Evolutionary conservation across 1,140 invertebrate genomes (phyloP).

Genomic region (Hylaeus volcanicus): DNA sequence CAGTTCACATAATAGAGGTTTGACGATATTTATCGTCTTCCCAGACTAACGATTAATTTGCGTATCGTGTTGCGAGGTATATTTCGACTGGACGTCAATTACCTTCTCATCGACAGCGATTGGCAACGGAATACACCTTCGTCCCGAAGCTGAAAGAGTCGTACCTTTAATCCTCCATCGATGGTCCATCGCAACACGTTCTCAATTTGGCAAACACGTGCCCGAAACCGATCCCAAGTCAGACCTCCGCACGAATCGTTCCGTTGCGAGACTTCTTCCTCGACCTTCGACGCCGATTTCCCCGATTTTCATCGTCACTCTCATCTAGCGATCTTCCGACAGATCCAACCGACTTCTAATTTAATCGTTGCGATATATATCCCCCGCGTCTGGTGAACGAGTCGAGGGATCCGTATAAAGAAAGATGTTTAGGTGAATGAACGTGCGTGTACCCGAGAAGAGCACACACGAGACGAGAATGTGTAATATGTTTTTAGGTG

Average conservation of each 20-base stretch:
- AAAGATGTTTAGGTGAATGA: slow-evolving; percentile 34
- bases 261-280: neutral
- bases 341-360: slow-evolving; percentile 1
- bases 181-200: neutral
- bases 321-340: slow-evolving; percentile 19
- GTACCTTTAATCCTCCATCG: neutral
- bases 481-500: slow-evolving; percentile 39
- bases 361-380: slow-evolving; percentile 24
- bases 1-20: too few species aligned
- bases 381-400: slow-evolving; percentile 30
- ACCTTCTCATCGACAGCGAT: neutral
- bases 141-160: neutral
- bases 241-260: neutral
- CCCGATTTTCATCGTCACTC: slow-evolving; percentile 26
- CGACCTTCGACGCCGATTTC: slow-evolving; percentile 11
- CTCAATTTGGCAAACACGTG: too few species aligned
- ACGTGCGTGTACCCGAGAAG: slow-evolving; percentile 64
- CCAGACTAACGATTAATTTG: too few species aligned
- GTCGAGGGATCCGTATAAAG: slow-evolving; percentile 4
- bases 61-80: neutral
- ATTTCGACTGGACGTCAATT: neutral
- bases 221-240: neutral
- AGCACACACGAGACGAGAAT: slow-evolving; percentile 62
- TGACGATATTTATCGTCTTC: too few species aligned
- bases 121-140: too few species aligned